Percentiles rank a stretch among this genome's conserved stretches.
Conservation (phyloP, 2,797 vertebrate species). For the Chaunax sp. region DNA sequence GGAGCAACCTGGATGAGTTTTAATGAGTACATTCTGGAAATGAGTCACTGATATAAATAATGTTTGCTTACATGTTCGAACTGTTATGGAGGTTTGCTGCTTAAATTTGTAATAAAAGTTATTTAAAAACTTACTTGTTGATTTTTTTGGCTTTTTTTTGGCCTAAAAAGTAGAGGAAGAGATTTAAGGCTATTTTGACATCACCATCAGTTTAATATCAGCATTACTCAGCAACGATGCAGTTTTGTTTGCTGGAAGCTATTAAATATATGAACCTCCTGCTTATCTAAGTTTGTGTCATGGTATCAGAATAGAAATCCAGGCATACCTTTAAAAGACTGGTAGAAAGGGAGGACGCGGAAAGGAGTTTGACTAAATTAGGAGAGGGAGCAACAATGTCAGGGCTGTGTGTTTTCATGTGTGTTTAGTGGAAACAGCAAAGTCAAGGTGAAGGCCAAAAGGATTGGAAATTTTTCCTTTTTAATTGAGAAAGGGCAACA, state of each 20-base stretch:
- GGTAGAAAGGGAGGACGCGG: slow-evolving; percentile 52
- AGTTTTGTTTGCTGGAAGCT: slow-evolving; percentile 39
- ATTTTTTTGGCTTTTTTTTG: slow-evolving; percentile 29
- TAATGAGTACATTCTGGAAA: slow-evolving; percentile 62
- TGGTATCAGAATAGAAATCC: slow-evolving; percentile 55
- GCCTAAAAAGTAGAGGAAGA: slow-evolving; percentile 12
- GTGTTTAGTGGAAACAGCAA: slow-evolving; percentile 81
- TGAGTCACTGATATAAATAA: slow-evolving; percentile 33
- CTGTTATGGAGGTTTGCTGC: slow-evolving; percentile 22
- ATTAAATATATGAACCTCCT: slow-evolving; percentile 38
- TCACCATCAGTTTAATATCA: slow-evolving; percentile 33
- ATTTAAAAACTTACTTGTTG: not conserved
- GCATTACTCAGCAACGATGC: slow-evolving; percentile 28
- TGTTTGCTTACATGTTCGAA: slow-evolving; percentile 30
- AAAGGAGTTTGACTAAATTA: slow-evolving; percentile 78
- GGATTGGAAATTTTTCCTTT: slow-evolving; percentile 64
- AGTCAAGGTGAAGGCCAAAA: slow-evolving; percentile 77
- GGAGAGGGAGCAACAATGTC: slow-evolving; percentile 66
- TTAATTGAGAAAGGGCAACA: slow-evolving; percentile 74
- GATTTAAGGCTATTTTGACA: slow-evolving; percentile 45
- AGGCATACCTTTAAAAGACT: slow-evolving; percentile 68
- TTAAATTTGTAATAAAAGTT: slow-evolving; percentile 71
- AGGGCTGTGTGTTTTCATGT: slow-evolving; percentile 69
- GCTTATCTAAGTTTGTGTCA: slow-evolving; percentile 41
- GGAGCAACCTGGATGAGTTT: slow-evolving; percentile 84